Base-by-base conservation (phyloP, 92 coral and sea anemone genomes). In the Diadumene lineata region DNA sequence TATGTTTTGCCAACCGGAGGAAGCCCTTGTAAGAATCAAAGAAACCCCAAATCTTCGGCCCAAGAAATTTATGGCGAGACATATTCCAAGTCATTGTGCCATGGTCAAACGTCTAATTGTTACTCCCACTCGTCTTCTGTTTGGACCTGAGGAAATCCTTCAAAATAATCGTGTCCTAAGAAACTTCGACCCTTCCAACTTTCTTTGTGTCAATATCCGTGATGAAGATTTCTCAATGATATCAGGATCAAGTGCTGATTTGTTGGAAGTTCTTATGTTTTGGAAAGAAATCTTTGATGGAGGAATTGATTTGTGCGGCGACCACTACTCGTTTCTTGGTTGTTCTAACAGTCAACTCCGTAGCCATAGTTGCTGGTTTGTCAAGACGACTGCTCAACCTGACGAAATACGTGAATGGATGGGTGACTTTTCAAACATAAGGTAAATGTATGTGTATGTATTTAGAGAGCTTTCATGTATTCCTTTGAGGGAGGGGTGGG, bases 331-430 rank as follows among this genome's bases (percentile, higher is more conserved):
- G 82, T 94, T 80, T 58, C 82, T 94, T 11, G 98, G 97, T 19
- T 94, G 97, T 70, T 94, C 98, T 28, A 94, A 94, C 29, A 94
- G 98, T 68, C 98, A 94, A 78, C 84, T 94, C 34, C 87, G 98
- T 24, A 91, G 79, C 77, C 98, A 94, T 77, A 89, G 98, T 68
- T 94, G 94, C 78, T 94, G 98, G 98, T 77, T 94, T 68, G 97
- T 94, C 29, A 82, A 85, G 62, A 82, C 90, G 29, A 73, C 84
- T 3, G 81, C 81, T 11, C 60, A 85, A 23, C 97, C 98, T n/a
- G 78, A 61, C 6, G 87, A 75, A 33, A 88, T 94, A 57, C 92
- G 98, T 22, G 8, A 60, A 22, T 94, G 98, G 98, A 94, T 94
- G 98, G 98, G 98, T 25, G 98, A 94, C 86, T 88, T 94, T 32